Evolutionary conservation across 2,113 vertebrate genomes (phyloP).

Genomic region (Microtus richardsoni): DNA sequence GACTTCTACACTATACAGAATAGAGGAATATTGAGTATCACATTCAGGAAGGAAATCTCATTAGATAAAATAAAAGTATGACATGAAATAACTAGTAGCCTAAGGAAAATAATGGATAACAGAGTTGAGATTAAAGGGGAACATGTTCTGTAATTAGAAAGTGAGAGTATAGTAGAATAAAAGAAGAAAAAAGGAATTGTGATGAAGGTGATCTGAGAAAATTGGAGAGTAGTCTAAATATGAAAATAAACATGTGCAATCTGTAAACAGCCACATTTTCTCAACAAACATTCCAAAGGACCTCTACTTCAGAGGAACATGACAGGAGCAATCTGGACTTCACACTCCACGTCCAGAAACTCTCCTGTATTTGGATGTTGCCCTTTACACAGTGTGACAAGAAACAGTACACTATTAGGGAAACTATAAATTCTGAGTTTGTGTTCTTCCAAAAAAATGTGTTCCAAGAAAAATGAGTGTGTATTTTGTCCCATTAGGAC

Average conservation of each 20-base stretch:
- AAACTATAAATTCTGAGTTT: too few species aligned
- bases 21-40: background rate
- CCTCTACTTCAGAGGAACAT: background rate
- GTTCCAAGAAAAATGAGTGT: background rate
- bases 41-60: background rate
- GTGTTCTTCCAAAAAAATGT: background rate
- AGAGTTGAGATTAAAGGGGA: background rate
- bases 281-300: background rate
- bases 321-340: background rate
- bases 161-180: background rate
- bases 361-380: accelerated
- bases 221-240: background rate
- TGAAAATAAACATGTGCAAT: background rate
- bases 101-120: background rate
- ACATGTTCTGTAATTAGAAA: accelerated
- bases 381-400: background rate
- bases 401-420: background rate
- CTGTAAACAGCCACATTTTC: background rate
- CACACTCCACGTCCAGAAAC: background rate
- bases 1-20: background rate
- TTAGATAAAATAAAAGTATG: background rate
- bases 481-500: background rate
- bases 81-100: background rate
- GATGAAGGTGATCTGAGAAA: background rate
- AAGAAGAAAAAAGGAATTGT: background rate